These are phyloP conservation scores for Thripadectes ignobilis DNA, from an alignment of 2,797 vertebrate genomes.

Conservation along the genomic window DNA sequence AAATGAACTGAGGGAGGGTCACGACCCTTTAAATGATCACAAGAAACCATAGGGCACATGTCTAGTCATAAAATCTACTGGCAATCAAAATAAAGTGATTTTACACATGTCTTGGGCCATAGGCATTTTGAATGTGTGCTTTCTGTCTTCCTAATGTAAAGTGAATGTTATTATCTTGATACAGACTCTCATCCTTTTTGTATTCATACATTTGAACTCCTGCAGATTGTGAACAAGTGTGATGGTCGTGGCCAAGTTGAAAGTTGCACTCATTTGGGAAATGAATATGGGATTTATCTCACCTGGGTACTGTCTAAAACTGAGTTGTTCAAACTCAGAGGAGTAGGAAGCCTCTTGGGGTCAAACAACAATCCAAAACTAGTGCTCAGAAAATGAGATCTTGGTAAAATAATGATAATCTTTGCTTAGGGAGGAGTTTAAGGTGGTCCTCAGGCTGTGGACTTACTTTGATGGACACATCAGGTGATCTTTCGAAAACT, in stretches of 20 bases:
- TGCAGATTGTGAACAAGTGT: not conserved
- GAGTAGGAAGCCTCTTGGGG: not conserved
- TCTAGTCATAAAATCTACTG: not conserved
- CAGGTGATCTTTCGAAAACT: not conserved
- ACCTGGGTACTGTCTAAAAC: not conserved
- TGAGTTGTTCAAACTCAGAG: not conserved
- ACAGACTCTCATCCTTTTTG: not conserved
- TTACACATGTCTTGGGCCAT: not conserved
- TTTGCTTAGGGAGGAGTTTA: not conserved
- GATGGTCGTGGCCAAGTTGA: not conserved
- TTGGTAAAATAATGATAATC: not conserved
- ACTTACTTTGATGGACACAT: not conserved
- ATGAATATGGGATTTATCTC: not conserved
- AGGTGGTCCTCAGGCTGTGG: not conserved
- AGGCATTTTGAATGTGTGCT: not conserved
- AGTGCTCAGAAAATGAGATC: not conserved
- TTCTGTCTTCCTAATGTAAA: not conserved
- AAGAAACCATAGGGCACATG: not conserved
- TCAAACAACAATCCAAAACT: not conserved
- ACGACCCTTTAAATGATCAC: not conserved
- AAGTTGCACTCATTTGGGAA: not conserved
- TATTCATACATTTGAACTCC: not conserved
- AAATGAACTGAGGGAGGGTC: not conserved
- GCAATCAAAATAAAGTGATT: conserved; percentile 1
- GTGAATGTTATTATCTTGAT: not conserved